phyloP scores from a whole-genome alignment of 2,888 invertebrate genomes.

The Amblyjoppa fuscipennis region DNA sequence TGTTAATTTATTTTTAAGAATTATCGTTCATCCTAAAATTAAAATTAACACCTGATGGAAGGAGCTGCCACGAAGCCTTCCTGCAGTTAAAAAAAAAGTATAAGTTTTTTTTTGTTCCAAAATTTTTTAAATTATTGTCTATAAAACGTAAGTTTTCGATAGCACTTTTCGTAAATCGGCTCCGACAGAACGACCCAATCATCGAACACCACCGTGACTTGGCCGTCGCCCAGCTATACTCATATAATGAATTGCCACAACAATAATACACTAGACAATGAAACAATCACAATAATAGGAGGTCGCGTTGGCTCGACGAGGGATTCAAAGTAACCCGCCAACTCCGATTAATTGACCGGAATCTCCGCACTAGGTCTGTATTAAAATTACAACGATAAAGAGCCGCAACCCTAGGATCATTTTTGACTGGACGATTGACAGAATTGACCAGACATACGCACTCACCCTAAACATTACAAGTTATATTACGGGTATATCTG shows the following conservation, averaged over 20 bases:
- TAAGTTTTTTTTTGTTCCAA: no score
- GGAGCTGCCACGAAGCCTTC: no score
- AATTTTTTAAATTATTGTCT: neutral
- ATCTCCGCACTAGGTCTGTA: neutral
- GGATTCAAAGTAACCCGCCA: neutral
- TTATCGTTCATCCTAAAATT: no score
- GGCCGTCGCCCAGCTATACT: neutral
- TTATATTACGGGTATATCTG: slow-evolving; percentile 31
- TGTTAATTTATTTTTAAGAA: neutral
- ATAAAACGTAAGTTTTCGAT: neutral
- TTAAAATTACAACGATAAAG: neutral
- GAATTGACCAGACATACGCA: slow-evolving; percentile 60
- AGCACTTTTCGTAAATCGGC: neutral
- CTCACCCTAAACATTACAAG: slow-evolving; percentile 62
- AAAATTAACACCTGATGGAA: no score
- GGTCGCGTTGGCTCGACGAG: neutral
- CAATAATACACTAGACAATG: neutral
- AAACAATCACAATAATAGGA: neutral
- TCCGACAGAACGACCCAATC: neutral
- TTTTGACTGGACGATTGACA: slow-evolving; percentile 41
- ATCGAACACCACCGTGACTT: neutral
- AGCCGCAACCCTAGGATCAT: slow-evolving; percentile 39
- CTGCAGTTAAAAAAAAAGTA: no score
- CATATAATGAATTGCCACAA: neutral
- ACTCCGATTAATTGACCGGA: neutral